These are phyloP conservation scores for Deroplatys truncata DNA, from an alignment of 2,888 invertebrate genomes.

Conservation along the genomic window DNA sequence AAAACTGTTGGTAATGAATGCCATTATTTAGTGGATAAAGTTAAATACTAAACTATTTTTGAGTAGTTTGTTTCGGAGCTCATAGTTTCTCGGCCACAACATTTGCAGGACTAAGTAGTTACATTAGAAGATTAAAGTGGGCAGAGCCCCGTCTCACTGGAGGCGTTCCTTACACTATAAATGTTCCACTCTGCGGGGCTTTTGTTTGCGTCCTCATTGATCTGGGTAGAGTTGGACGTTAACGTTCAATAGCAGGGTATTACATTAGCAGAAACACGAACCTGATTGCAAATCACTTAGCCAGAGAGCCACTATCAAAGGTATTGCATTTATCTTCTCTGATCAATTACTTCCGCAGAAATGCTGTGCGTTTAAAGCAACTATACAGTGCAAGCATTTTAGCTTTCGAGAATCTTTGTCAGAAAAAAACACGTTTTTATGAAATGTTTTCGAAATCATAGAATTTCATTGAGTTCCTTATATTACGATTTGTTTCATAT, in stretches of 20 bases:
- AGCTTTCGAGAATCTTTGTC: too few species aligned
- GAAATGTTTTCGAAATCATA: too few species aligned
- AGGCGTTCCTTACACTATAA: not conserved
- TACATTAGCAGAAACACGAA: not conserved
- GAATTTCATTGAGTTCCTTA: too few species aligned
- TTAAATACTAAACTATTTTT: too few species aligned
- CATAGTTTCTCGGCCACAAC: too few species aligned
- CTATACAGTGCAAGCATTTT: too few species aligned
- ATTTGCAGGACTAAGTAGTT: not conserved
- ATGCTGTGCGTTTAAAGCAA: not conserved
- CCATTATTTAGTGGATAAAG: too few species aligned
- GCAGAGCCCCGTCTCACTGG: not conserved
- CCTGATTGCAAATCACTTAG: not conserved
- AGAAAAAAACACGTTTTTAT: too few species aligned
- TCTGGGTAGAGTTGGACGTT: not conserved
- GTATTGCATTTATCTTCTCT: not conserved
- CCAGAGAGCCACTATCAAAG: not conserved
- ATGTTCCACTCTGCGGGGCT: not conserved
- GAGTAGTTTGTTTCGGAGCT: too few species aligned
- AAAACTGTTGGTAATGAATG: too few species aligned
- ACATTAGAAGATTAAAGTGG: not conserved
- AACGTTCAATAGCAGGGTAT: not conserved
- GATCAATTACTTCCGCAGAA: not conserved
- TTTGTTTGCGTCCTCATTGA: not conserved
- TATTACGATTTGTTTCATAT: too few species aligned